Percentiles rank a stretch among this genome's conserved stretches.
Evolutionary conservation across 2,113 vertebrate genomes (phyloP).

Genomic region (Jacana jacana): DNA sequence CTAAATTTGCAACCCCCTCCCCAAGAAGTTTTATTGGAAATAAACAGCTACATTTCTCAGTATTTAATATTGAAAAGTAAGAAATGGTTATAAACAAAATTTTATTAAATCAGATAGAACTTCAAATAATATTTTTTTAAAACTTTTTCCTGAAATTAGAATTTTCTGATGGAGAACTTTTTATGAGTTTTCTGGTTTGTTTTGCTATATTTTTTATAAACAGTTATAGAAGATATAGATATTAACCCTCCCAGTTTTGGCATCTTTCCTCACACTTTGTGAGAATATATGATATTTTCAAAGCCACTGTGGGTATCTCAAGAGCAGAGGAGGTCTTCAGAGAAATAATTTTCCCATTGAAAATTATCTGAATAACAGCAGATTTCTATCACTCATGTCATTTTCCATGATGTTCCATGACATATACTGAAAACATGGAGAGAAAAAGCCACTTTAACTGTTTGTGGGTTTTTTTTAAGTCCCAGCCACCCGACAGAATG

Average conservation of each 20-base stretch:
- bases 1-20: fast-evolving
- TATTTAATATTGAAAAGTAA: neutral
- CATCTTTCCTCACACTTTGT: neutral
- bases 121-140: neutral
- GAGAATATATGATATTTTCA: neutral
- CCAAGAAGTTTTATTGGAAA: neutral
- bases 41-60: neutral
- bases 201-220: neutral
- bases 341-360: neutral
- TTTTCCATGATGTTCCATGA: neutral
- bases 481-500: neutral
- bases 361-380: neutral
- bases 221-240: neutral
- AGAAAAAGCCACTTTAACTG: neutral
- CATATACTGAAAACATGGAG: neutral
- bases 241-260: neutral
- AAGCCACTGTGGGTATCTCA: neutral
- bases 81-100: neutral
- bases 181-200: neutral
- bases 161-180: neutral
- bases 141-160: neutral
- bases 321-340: neutral
- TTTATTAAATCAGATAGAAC: neutral
- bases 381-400: neutral
- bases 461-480: neutral